phyloP scores from a whole-genome alignment of 2,797 vertebrate species.

The Distichodus sexfasciatus region DNA sequence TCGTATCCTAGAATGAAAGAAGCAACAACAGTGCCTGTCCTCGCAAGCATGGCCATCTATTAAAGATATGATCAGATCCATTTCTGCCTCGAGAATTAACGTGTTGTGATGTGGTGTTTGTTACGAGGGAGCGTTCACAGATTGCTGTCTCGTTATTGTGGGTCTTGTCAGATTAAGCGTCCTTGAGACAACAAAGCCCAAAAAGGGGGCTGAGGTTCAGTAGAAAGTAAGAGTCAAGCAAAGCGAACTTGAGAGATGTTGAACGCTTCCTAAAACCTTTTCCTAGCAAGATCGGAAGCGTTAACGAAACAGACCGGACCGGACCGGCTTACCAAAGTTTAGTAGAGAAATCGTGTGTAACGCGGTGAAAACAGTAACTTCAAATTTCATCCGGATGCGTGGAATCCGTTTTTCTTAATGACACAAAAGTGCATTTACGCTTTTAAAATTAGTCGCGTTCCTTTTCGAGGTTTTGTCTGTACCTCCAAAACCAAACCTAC shows the following conservation, averaged over 20 bases:
- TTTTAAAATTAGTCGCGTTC: conserved; percentile 16
- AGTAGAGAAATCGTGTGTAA: no score
- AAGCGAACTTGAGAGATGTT: background rate
- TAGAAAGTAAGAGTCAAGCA: background rate
- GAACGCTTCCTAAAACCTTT: no score
- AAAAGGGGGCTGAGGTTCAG: background rate
- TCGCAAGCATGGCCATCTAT: conserved; percentile 21
- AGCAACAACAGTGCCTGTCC: conserved; percentile 63
- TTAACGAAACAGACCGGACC: no score
- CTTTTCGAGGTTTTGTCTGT: background rate
- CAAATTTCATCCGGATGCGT: conserved; percentile 5
- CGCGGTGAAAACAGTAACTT: conserved; percentile 7
- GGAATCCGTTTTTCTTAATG: conserved; percentile 19
- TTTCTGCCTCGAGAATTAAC: background rate
- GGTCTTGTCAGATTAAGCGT: conserved; percentile 4
- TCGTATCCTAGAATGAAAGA: conserved; percentile 9
- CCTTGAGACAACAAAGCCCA: conserved; percentile 1
- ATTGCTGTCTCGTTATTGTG: background rate
- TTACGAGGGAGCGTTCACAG: background rate
- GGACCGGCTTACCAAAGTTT: conserved; percentile 35
- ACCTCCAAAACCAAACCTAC: background rate
- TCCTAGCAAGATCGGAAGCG: no score
- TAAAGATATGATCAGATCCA: background rate
- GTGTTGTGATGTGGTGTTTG: background rate
- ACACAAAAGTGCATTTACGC: conserved; percentile 41